Evolutionary conservation across 2,888 invertebrate genomes (phyloP), one percentile per base, ranked within the genome.

Genomic region (Hypomecis punctinalis): DNA sequence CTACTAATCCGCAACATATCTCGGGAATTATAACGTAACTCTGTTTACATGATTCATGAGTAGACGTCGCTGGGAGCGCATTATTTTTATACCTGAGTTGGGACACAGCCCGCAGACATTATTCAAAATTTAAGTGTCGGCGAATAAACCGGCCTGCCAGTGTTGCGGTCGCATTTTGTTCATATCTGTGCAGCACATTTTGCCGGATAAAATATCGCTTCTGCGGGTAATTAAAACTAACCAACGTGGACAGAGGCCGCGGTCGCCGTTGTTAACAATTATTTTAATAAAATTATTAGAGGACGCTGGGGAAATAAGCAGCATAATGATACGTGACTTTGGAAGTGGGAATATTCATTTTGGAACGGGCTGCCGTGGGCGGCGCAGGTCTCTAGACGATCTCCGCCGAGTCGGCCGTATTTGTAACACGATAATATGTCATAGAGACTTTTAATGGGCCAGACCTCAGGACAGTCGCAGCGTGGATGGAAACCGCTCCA

Each of bases 201-300:
- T 80, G 79, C 69, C 68, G 76, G 82, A 82, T 88, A 83, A 89
- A 85, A 86, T 87, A 86, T 85, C 75, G 81, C 77, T 85, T 87
- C 79, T 78, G 84, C 76, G 83, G 84, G 79, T 88, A 89, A 89
- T 88, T 86, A 86, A 87, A 85, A 86, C 85, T 87, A 84, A 83
- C 89, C 84, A 80, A 80, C 75, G 76, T 68, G 80, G 79, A 72
- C 70, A 77, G 72, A 73, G 78, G 72, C 76, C 79, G 73, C 73
- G 76, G 79, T 76, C 75, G 74, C 73, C 74, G 79, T 76, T 83
- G 81, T 83, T 80, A 79, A 83, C 80, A 81, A 84, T 84, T 84
- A 83, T 86, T 86, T 85, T 83, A 84, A 81, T 83, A 84, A 81
- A 82, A 83, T 83, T 83, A 86, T 85, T 83, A 84, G 82, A 71